Evolutionary conservation across 2,888 invertebrate species (phyloP).

Genomic region (Acronicta psi): DNA sequence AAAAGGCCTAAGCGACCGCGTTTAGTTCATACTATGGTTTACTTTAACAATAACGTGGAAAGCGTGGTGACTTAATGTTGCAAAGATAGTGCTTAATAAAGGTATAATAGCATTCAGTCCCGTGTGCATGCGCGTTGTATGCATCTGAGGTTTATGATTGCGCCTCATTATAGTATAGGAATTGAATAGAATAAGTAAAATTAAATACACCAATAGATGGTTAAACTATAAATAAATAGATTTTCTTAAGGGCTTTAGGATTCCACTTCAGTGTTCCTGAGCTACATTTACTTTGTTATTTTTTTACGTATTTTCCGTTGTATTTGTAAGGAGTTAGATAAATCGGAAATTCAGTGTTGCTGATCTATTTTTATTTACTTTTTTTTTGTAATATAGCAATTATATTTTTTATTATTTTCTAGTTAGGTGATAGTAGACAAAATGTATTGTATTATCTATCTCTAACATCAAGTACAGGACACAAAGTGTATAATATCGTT

Average conservation of each 20-base stretch:
- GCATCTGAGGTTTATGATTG: conserved; percentile 54
- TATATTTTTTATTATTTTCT: conserved; percentile 81
- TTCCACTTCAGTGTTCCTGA: conserved; percentile 80
- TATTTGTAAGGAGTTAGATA: conserved; percentile 69
- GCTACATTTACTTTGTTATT: conserved; percentile 66
- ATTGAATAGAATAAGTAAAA: conserved; percentile 87
- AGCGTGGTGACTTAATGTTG: conserved; percentile 67
- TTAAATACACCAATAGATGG: conserved; percentile 82
- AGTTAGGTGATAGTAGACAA: conserved; percentile 73
- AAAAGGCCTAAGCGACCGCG: conserved; percentile 34
- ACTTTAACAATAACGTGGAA: conserved; percentile 55
- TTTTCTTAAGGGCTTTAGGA: conserved; percentile 82
- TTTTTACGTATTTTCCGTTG: conserved; percentile 58
- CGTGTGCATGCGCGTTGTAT: conserved; percentile 43
- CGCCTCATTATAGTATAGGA: conserved; percentile 83
- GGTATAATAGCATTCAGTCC: conserved; percentile 56
- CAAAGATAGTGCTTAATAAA: conserved; percentile 66
- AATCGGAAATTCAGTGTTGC: conserved; percentile 76
- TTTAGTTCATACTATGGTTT: conserved; percentile 56
- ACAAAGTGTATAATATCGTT: conserved; percentile 65
- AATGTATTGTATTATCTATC: conserved; percentile 64
- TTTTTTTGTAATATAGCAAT: conserved; percentile 82
- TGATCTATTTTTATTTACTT: conserved; percentile 80
- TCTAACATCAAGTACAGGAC: conserved; percentile 69
- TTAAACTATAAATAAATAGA: conserved; percentile 70